Evolutionary conservation across 2,113 vertebrate genomes (phyloP).

Genomic region (Crotalus tigris): DNA sequence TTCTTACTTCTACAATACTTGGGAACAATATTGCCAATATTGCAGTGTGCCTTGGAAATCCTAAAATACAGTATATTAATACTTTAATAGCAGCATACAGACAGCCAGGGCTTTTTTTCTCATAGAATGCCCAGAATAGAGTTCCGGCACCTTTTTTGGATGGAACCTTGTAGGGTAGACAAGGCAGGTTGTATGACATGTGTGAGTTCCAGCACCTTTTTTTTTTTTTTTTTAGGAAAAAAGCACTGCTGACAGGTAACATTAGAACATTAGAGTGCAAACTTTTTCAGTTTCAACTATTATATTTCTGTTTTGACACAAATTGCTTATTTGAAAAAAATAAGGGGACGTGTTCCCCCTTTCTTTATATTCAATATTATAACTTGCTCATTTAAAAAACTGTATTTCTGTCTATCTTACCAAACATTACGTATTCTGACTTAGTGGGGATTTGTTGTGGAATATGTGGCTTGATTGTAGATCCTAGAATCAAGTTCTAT

Average conservation of each 20-base stretch:
- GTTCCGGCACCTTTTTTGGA: too few species aligned
- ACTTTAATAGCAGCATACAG: conserved; percentile 54
- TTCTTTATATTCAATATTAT: neutral
- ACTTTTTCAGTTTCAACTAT: neutral
- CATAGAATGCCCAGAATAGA: too few species aligned
- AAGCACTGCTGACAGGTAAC: conserved; percentile 57
- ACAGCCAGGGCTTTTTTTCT: conserved; percentile 47
- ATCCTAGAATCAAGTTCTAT: conserved; percentile 48
- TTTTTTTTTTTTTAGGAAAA: too few species aligned
- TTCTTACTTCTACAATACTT: conserved; percentile 12
- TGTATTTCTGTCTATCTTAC: conserved; percentile 9
- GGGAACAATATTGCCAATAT: neutral
- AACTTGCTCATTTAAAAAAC: neutral
- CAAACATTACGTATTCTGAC: conserved; percentile 27
- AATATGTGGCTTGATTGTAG: neutral
- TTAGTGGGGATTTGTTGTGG: neutral
- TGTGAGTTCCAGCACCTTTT: too few species aligned
- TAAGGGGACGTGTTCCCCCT: neutral
- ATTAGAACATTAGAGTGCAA: conserved; percentile 12
- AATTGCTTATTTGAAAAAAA: neutral
- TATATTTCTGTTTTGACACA: neutral
- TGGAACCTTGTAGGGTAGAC: too few species aligned
- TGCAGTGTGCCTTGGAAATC: neutral
- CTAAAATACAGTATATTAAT: conserved; percentile 11
- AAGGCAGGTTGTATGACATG: too few species aligned